phyloP scores from a whole-genome alignment of 2,113 vertebrate genomes.

The Pteruthius melanotis region DNA sequence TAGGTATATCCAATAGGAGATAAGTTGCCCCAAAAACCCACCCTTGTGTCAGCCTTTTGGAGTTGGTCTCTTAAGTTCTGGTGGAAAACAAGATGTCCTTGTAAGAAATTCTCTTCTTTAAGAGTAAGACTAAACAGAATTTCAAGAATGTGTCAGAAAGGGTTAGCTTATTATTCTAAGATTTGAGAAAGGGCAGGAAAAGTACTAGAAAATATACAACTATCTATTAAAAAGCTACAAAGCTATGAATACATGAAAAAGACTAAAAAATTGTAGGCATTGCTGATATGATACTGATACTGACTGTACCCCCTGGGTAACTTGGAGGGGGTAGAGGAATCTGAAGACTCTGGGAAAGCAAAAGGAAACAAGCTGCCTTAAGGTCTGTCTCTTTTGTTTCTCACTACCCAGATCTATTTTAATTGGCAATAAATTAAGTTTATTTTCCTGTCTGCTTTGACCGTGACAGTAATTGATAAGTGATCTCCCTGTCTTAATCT shows the following conservation, averaged over 20 bases:
- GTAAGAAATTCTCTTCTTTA: neutral
- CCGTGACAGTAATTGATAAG: neutral
- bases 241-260: neutral
- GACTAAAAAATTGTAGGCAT: neutral
- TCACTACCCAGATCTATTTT: neutral
- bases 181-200: neutral
- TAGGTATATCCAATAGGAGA: neutral
- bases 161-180: neutral
- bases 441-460: neutral
- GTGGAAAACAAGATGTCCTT: too few species aligned
- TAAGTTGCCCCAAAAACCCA: neutral
- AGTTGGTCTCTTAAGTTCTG: neutral
- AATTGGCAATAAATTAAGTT: neutral
- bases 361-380: neutral
- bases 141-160: neutral
- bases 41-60: neutral
- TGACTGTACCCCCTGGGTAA: neutral
- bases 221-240: neutral
- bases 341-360: neutral
- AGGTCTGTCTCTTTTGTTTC: neutral
- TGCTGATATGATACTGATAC: too few species aligned
- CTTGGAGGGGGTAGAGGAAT: fast-evolving
- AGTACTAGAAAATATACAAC: neutral
- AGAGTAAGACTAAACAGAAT: neutral
- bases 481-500: neutral